Evolutionary conservation across 2,113 vertebrate genomes (phyloP).

Genomic region (Thermophis baileyi): DNA sequence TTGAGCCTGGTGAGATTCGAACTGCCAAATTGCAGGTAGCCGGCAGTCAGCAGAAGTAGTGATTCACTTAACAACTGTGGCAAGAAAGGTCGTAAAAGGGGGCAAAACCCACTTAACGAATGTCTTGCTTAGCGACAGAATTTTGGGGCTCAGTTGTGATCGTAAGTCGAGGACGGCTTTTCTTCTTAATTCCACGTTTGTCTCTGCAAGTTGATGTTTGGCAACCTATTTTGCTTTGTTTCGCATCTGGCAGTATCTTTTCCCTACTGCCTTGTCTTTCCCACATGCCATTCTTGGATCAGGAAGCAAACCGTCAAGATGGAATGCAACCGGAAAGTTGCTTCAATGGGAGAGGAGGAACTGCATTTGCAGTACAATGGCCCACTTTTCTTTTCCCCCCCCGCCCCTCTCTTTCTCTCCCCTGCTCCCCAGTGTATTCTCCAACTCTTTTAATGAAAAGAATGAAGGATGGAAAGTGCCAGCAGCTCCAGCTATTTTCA

Average conservation of each 20-base stretch:
- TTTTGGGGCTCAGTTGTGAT: too few species aligned
- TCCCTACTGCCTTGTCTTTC: slow-evolving; percentile 19
- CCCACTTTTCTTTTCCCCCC: not conserved
- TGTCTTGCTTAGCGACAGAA: not conserved
- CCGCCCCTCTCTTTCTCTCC: too few species aligned
- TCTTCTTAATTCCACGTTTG: slow-evolving; percentile 49
- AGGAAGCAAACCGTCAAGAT: slow-evolving; percentile 5
- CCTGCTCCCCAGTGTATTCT: not conserved
- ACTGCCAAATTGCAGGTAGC: too few species aligned
- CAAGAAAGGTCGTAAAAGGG: not conserved
- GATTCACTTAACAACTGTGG: not conserved
- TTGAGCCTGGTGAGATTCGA: too few species aligned
- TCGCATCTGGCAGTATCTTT: not conserved
- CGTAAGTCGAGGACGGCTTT: not conserved
- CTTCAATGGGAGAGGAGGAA: slow-evolving; percentile 3
- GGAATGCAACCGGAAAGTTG: not conserved
- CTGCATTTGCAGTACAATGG: slow-evolving; percentile 23
- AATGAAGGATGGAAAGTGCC: slow-evolving; percentile 10
- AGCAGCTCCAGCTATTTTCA: slow-evolving; percentile 37
- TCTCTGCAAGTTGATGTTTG: slow-evolving; percentile 34
- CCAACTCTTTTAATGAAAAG: slow-evolving; percentile 36
- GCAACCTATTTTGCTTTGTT: slow-evolving; percentile 25
- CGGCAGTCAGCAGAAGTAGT: too few species aligned
- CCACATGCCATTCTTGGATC: slow-evolving; percentile 3
- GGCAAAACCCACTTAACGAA: not conserved